Base-by-base conservation (phyloP, 2,797 vertebrate species). In the Enteromius argenteus region DNA sequence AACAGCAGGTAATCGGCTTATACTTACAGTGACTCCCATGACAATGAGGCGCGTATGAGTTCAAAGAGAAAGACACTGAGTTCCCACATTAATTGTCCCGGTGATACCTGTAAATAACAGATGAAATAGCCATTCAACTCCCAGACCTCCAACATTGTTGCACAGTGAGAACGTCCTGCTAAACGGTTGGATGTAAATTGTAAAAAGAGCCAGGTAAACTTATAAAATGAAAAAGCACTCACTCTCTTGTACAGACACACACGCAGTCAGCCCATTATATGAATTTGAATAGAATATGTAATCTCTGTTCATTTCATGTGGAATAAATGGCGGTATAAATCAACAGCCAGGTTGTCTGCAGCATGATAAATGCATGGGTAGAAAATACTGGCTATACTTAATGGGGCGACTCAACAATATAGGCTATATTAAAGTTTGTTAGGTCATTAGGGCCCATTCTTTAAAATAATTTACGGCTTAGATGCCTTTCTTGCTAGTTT, bases 401-500 rank as follows among this genome's bases (percentile, higher is more conserved):
- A 88, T 83, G 86, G 66, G 76, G 39, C 30, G 35, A 68, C 81
- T 79, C 68, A 68, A 69, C 84, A 79, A 88, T 84, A 69, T 27
- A 79, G 58, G 83, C 71, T 83, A 75, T 56, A 86, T 84, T 88
- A 83, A 75, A 82, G 77, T 76, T 80, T 69, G 76, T 53, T 51
- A 76, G 83, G 82, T 83, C 74, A 77, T 83, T 76, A 84, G 81
- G 77, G 49, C 37, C 64, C 74, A 85, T 87, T 87, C 80, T 79
- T 81, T 79, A 86, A 62, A 80, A 81, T 85, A 67, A 88, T 86
- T 85, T 81, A 75, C 75, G 73, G 62, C 62, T 82, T 88, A 56
- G 73, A 19, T 78, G 85, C 53, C 75, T 67, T 84, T 79, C 32
- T 49, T 53, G 15, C 51, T 14, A 42, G 72, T 66, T 64, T 71